These are phyloP conservation scores for Calameuta filiformis DNA, from an alignment of 2,888 invertebrate genomes.

Conservation along the genomic window DNA sequence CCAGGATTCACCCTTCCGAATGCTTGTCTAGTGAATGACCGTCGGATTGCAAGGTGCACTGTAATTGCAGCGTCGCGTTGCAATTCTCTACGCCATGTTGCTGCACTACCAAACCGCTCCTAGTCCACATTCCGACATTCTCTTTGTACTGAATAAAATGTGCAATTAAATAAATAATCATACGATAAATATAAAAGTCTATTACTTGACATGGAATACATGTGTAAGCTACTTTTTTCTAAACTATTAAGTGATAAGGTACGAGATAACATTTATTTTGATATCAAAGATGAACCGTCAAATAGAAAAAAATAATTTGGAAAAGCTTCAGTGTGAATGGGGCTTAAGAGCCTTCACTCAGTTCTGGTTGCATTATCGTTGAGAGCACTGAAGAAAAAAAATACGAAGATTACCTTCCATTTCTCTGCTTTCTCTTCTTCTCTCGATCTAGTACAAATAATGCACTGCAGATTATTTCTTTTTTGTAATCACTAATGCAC, in stretches of 20 bases:
- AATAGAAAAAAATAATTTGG: not conserved
- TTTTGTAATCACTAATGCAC: slow-evolving; percentile 24
- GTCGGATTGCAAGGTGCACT: not conserved
- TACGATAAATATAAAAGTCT: too few relatives aligned
- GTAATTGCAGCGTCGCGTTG: not conserved
- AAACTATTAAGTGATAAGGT: not conserved
- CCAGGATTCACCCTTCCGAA: not conserved
- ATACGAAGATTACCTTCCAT: not conserved
- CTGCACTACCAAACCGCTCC: not conserved
- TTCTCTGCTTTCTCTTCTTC: not conserved
- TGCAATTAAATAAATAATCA: not conserved
- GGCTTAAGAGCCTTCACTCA: not conserved
- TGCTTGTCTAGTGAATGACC: not conserved
- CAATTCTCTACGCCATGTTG: not conserved
- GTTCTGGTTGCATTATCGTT: not conserved
- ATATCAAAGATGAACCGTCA: not conserved
- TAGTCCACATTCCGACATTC: not conserved
- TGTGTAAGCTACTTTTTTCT: too few relatives aligned
- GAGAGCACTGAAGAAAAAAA: not conserved
- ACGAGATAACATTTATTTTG: not conserved
- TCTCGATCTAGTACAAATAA: not conserved
- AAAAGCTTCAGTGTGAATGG: not conserved
- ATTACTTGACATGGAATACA: too few relatives aligned
- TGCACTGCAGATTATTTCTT: not conserved
- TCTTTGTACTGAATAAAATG: not conserved